These are phyloP conservation scores for Tricholaema leucomelas DNA, from an alignment of 2,113 vertebrate species.

Conservation along the genomic window DNA sequence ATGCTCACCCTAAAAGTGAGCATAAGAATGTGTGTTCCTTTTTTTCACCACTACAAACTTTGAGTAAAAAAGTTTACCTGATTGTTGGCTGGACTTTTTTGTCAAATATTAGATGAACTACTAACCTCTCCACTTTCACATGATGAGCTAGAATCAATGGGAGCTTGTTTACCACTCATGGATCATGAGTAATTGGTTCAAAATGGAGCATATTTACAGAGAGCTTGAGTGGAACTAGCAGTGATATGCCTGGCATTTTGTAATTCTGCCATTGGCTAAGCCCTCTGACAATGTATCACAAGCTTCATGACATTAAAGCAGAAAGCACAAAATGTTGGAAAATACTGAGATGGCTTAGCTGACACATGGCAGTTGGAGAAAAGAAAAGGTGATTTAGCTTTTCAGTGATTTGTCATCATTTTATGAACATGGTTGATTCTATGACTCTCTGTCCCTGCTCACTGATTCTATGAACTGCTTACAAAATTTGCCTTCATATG, in stretches of 20 bases:
- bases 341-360: not conserved
- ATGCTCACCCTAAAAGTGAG: not conserved
- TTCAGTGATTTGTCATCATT: not conserved
- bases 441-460: too few species aligned
- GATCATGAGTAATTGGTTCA: constrained; percentile 26
- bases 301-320: constrained; percentile 7
- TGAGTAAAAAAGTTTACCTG: not conserved
- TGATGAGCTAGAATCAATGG: not conserved
- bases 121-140: not conserved
- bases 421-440: too few species aligned
- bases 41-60: not conserved
- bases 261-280: constrained; percentile 34
- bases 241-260: constrained; percentile 28
- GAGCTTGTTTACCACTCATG: not conserved
- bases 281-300: constrained; percentile 27
- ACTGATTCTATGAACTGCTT: too few species aligned
- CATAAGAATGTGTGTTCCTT: not conserved
- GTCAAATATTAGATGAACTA: not conserved
- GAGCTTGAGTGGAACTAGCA: not conserved
- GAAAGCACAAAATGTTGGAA: constrained; percentile 26
- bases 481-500: not conserved
- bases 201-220: not conserved
- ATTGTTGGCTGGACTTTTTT: not conserved
- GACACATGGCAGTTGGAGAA: not conserved
- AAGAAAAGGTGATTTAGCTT: not conserved